A percentile compares a stretch with the other conserved stretches of the same genome.
phyloP scores from a whole-genome alignment of 1,140 invertebrate genomes.

The Venustaconcha ellipsiformis region DNA sequence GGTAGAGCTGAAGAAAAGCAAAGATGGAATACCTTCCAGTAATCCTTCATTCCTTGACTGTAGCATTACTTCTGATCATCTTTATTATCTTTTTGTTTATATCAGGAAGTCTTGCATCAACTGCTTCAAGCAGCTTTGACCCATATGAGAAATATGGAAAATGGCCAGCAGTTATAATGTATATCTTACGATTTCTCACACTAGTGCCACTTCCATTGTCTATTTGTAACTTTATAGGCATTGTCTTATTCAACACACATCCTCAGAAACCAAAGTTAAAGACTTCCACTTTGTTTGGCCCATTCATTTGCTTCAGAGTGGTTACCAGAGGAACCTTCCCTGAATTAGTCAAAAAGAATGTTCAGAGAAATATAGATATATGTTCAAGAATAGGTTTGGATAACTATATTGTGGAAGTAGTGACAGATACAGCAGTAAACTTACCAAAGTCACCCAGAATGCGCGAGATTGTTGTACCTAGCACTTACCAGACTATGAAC shows the following conservation, averaged over 20 bases:
- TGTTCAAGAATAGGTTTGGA: slow-evolving; percentile 92
- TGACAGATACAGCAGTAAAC: slow-evolving; percentile 90
- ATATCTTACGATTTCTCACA: slow-evolving; percentile 43
- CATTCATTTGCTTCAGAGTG: slow-evolving; percentile 95
- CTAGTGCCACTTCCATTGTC: slow-evolving; percentile 47
- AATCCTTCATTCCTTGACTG: slow-evolving; percentile 26
- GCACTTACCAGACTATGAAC: slow-evolving; percentile 86
- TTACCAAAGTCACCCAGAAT: slow-evolving; percentile 78
- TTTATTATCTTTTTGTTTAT: slow-evolving; percentile 31
- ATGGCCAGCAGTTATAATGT: slow-evolving; percentile 40
- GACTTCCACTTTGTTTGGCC: slow-evolving; percentile 89
- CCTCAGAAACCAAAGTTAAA: slow-evolving; percentile 92
- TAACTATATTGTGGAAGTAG: slow-evolving; percentile 97
- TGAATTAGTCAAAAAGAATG: slow-evolving; percentile 89
- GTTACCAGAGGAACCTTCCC: slow-evolving; percentile 97
- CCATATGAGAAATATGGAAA: slow-evolving; percentile 37
- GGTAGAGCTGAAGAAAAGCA: too few species aligned
- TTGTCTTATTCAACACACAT: slow-evolving; percentile 94
- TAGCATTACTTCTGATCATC: slow-evolving; percentile 21
- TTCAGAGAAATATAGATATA: slow-evolving; percentile 87
- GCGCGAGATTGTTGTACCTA: slow-evolving; percentile 88
- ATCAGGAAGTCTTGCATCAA: slow-evolving; percentile 28
- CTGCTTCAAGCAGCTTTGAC: slow-evolving; percentile 21
- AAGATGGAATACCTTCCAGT: slow-evolving; percentile 18
- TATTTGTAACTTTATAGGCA: slow-evolving; percentile 54